Base-by-base conservation (phyloP, 2,113 vertebrate genomes). In the Cyprinodon tularosa region DNA sequence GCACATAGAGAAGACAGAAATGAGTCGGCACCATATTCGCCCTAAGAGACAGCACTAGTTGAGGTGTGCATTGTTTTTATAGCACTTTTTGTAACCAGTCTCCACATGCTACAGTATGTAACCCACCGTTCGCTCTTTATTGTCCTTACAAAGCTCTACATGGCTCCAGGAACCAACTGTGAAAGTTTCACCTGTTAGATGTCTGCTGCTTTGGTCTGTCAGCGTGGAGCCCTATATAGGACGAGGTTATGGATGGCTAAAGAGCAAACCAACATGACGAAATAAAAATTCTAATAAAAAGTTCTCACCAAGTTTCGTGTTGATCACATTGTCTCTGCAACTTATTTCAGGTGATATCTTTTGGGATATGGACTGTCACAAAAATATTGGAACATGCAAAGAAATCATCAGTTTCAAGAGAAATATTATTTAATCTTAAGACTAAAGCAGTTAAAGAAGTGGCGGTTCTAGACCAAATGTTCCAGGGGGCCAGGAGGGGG, bases 151-250 rank as follows among this genome's bases (percentile, higher is more conserved):
- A 39, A 29, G 65, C 68, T 9, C 44, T 22, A 67, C 57, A 62
- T 15, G 48, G 64, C 62, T 85, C 65, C 0, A 5, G 17, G 75
- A 80, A 42, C 72, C 71, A 61, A 72, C 72, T 74, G 82, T 82
- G 76, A 85, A 74, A n/a, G 70, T 82, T 78, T 83, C 38, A 68
- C 53, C 22, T 0, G 17, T 81, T 81, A 69, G 29, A 84, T 75
- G 74, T 82, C 59, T 73, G 37, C 45, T 73, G 39, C 50, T 77
- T 38, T 74, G 74, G 61, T 78, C 22, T 7, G 42, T 20, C 68
- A 63, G 81, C 60, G 59, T 3, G 36, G 47, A 76, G 62, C 48
- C 78, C 12, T 29, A 12, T 66, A 39, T 68, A 80, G 44, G 74
- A 65, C n/a, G 13, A 71, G 68, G 50, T 73, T 44, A 71, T 68